phyloP scores from a whole-genome alignment of 2,888 invertebrate genomes.

The Cryptocephalus primarius region DNA sequence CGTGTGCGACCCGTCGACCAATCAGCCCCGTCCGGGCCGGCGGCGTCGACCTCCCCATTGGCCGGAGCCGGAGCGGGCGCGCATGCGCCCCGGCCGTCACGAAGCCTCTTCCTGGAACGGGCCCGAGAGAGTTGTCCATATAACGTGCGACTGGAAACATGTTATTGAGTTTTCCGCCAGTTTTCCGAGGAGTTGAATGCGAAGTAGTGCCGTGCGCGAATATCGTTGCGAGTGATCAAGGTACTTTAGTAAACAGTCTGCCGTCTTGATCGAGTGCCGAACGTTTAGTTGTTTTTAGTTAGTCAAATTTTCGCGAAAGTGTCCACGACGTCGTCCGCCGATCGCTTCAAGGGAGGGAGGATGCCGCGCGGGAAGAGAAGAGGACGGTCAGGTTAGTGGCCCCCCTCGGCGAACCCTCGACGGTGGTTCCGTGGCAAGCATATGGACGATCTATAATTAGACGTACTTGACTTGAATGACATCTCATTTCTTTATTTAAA shows the following conservation, averaged over 20 bases:
- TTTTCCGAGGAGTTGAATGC: slow-evolving; percentile 61
- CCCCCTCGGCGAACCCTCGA: no score
- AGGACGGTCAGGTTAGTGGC: slow-evolving; percentile 57
- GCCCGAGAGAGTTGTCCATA: slow-evolving; percentile 25
- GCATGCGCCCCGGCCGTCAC: background rate
- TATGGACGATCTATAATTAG: no score
- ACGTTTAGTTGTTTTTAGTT: slow-evolving; percentile 42
- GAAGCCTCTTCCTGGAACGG: background rate
- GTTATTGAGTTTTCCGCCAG: slow-evolving; percentile 64
- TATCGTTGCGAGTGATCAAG: slow-evolving; percentile 51
- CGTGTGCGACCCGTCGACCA: no score
- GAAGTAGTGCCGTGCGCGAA: slow-evolving; percentile 46
- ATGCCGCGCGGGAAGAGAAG: slow-evolving; percentile 72
- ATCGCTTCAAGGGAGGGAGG: slow-evolving; percentile 24
- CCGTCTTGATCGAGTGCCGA: slow-evolving; percentile 67
- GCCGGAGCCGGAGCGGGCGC: no score
- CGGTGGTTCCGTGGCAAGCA: no score
- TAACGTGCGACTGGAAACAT: slow-evolving; percentile 43
- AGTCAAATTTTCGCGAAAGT: slow-evolving; percentile 40
- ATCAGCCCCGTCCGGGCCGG: no score
- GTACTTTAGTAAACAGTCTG: slow-evolving; percentile 63
- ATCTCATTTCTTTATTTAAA: no score
- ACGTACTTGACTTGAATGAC: no score
- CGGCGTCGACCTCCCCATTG: no score
- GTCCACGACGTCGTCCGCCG: slow-evolving; percentile 19